These are phyloP conservation scores for Chaitophorus viminalis DNA, from an alignment of 2,888 invertebrate genomes.

Conservation along the genomic window DNA sequence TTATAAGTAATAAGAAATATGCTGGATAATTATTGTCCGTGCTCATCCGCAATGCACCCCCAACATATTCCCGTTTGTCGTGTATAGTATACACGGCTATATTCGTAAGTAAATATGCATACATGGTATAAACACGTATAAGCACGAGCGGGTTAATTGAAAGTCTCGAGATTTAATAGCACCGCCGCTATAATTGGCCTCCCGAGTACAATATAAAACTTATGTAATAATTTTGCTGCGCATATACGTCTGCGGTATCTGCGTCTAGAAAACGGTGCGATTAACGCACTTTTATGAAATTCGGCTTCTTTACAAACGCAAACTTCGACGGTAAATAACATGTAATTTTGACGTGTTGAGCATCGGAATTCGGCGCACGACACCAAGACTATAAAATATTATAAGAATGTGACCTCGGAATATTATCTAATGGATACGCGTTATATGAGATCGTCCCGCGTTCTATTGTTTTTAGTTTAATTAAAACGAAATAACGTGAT, in stretches of 20 bases:
- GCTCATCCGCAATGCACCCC: too few relatives aligned
- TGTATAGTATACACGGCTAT: too few relatives aligned
- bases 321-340: neutral
- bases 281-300: constrained; percentile 15
- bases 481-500: neutral
- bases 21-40: too few relatives aligned
- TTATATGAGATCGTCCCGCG: neutral
- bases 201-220: constrained; percentile 45
- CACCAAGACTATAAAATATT: neutral
- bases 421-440: neutral
- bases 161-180: constrained; percentile 24
- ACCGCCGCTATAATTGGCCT: neutral
- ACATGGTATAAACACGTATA: neutral
- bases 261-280: neutral
- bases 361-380: neutral
- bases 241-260: too few relatives aligned
- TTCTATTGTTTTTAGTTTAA: neutral
- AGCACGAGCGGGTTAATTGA: constrained; percentile 7
- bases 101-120: too few relatives aligned
- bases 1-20: too few relatives aligned
- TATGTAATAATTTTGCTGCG: constrained; percentile 11
- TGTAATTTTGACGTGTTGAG: neutral
- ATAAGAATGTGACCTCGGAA: too few relatives aligned
- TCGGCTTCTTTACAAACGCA: neutral
- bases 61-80: too few relatives aligned